A percentile compares a stretch with the other conserved stretches of the same genome.
Evolutionary conservation across 1,140 invertebrate species (phyloP).

Genomic region (Cydia fagiglandana): DNA sequence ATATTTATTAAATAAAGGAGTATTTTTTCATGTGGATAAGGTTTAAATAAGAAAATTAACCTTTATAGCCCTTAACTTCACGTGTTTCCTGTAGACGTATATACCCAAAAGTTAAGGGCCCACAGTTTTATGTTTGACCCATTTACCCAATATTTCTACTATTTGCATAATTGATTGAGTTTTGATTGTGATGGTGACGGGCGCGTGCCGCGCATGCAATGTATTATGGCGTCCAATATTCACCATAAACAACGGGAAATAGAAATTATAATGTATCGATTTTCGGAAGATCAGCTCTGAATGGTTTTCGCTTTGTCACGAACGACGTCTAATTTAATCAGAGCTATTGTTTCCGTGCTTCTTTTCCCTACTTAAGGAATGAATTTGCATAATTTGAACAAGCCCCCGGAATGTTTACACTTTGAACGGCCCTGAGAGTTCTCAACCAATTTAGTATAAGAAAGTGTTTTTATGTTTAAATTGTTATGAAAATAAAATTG

Average conservation of each 20-base stretch:
- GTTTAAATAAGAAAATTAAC: too few relatives aligned
- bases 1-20: too few relatives aligned
- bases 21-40: too few relatives aligned
- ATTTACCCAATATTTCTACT: too few relatives aligned
- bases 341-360: conserved; percentile 14
- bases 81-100: too few relatives aligned
- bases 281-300: neutral
- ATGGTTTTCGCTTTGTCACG: neutral
- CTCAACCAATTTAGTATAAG: neutral
- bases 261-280: conserved; percentile 12
- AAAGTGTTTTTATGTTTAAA: neutral
- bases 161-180: too few relatives aligned
- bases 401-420: conserved; percentile 17
- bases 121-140: too few relatives aligned
- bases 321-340: neutral
- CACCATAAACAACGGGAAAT: neutral
- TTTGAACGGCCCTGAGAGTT: conserved; percentile 1
- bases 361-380: conserved; percentile 5
- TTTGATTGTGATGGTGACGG: too few relatives aligned
- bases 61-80: too few relatives aligned
- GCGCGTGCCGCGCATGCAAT: too few relatives aligned
- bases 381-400: conserved; percentile 30
- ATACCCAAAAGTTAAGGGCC: too few relatives aligned
- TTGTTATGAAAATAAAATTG: too few relatives aligned
- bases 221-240: neutral